Evolutionary conservation across 2,113 vertebrate genomes (phyloP).

Genomic region (Gambusia affinis): DNA sequence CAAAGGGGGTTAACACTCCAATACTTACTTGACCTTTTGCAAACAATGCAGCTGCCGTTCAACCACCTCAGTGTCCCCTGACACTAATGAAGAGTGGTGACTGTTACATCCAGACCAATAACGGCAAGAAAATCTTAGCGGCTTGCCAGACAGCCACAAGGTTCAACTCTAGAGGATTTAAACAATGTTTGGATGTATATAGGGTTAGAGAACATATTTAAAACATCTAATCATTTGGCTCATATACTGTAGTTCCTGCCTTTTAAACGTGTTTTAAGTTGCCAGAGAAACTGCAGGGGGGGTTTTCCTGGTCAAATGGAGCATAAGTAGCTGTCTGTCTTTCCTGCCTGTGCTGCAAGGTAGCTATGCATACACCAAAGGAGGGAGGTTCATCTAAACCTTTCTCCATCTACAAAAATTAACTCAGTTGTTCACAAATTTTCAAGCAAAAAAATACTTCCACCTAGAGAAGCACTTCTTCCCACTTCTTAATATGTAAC

Average conservation of each 20-base stretch:
- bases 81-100: conserved; percentile 32
- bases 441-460: too few species aligned
- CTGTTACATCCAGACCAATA: conserved; percentile 36
- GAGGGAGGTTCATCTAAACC: background rate
- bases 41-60: conserved; percentile 40
- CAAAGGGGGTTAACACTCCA: conserved; percentile 18
- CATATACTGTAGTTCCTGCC: background rate
- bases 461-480: too few species aligned
- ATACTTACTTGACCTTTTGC: conserved; percentile 56
- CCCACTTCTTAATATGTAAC: too few species aligned
- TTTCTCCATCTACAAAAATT: background rate
- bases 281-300: background rate
- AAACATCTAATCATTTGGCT: background rate
- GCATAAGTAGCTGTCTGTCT: background rate
- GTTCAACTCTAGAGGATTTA: conserved; percentile 20
- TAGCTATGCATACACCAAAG: background rate
- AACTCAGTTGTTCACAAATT: background rate
- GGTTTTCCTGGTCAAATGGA: background rate
- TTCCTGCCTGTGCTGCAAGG: background rate
- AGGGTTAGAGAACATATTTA: background rate
- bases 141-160: conserved; percentile 33
- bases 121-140: conserved; percentile 11
- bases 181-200: background rate
- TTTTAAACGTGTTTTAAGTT: background rate
- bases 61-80: conserved; percentile 30